phyloP scores from a whole-genome alignment of 2,888 invertebrate genomes.

The Tachina lurida region DNA sequence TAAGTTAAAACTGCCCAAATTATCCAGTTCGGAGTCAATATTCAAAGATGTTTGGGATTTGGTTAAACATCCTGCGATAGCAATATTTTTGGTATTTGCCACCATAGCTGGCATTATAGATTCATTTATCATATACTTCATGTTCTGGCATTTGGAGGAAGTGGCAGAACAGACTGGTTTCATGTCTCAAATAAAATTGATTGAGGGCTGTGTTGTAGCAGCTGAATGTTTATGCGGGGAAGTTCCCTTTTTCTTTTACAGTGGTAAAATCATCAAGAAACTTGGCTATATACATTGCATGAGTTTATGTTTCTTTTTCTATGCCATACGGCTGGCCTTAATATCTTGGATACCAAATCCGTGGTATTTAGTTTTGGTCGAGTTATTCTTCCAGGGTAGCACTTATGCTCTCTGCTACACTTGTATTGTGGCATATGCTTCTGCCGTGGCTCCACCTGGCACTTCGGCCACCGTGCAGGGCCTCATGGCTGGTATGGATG shows the following conservation, averaged over 20 bases:
- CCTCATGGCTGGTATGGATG: conserved; percentile 94
- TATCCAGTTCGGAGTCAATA: conserved; percentile 88
- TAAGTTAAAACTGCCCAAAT: conserved; percentile 86
- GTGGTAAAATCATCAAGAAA: conserved; percentile 89
- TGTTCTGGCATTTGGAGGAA: conserved; percentile 93
- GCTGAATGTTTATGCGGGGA: conserved; percentile 92
- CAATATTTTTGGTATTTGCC: conserved; percentile 89
- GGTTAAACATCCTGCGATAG: conserved; percentile 86
- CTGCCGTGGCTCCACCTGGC: conserved; percentile 87
- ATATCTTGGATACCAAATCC: conserved; percentile 91
- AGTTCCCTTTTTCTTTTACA: conserved; percentile 89
- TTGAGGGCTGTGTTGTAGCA: conserved; percentile 91
- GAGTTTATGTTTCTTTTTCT: conserved; percentile 90
- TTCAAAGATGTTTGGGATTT: conserved; percentile 87
- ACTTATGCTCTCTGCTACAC: conserved; percentile 94
- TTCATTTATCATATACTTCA: conserved; percentile 91
- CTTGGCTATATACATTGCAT: conserved; percentile 91
- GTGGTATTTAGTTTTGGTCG: conserved; percentile 92
- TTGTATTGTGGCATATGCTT: conserved; percentile 89
- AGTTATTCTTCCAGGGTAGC: conserved; percentile 92
- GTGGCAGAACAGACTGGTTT: conserved; percentile 86
- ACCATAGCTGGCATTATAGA: conserved; percentile 90
- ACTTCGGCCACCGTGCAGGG: conserved; percentile 94
- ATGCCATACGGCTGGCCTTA: conserved; percentile 88
- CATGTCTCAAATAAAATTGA: conserved; percentile 88